Conservation (phyloP, 2,888 invertebrate genomes). For the Ecliptopera silaceata region DNA sequence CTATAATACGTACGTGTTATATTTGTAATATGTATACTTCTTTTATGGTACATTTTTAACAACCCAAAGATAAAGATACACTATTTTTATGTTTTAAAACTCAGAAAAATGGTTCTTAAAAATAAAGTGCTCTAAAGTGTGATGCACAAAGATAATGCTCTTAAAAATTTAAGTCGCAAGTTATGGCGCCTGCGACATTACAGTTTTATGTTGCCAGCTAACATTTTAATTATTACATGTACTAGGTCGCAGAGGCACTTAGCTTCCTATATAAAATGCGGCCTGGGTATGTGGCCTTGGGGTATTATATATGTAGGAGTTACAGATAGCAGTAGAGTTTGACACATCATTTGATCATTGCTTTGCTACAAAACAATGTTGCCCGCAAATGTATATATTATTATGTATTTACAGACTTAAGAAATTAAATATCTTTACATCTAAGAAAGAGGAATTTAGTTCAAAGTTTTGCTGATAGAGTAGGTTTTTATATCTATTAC, state of each 20-base stretch:
- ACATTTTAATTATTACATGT: slow-evolving; percentile 32
- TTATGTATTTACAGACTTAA: too few species aligned
- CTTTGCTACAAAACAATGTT: too few species aligned
- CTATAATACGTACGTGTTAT: too few species aligned
- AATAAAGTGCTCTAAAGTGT: slow-evolving; percentile 18
- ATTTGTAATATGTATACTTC: too few species aligned
- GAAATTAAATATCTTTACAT: too few species aligned
- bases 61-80: too few species aligned
- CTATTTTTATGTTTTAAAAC: neutral
- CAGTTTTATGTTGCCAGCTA: slow-evolving; percentile 29
- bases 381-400: too few species aligned
- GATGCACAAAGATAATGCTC: slow-evolving; percentile 17
- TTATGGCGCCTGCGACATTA: slow-evolving; percentile 28
- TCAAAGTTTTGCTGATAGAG: too few species aligned
- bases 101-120: slow-evolving; percentile 10
- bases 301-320: slow-evolving; percentile 9
- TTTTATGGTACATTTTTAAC: too few species aligned
- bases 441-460: too few species aligned
- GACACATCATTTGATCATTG: too few species aligned
- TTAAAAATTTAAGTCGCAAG: slow-evolving; percentile 25
- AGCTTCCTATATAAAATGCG: slow-evolving; percentile 15
- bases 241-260: slow-evolving; percentile 22
- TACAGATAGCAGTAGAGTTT: slow-evolving; percentile 6
- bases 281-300: neutral
- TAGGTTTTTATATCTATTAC: too few species aligned